Conservation (phyloP, 2,797 vertebrate species). For the Neosilurus mollespiculum region DNA sequence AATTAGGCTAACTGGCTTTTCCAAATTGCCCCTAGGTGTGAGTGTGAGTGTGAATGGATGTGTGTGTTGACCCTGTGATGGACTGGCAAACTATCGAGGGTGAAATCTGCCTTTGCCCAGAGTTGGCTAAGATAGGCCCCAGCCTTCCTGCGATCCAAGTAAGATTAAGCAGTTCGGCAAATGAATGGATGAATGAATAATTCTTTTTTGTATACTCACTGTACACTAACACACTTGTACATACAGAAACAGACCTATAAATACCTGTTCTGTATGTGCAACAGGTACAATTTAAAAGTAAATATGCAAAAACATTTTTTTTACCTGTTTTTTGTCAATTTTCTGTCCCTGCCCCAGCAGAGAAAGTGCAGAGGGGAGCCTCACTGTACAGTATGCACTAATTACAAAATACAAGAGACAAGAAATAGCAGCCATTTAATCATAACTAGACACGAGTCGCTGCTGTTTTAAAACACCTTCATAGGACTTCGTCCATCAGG, state of each 20-base stretch:
- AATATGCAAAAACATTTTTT: neutral
- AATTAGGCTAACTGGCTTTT: no score
- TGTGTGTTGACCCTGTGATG: no score
- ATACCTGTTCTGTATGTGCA: slow-evolving; percentile 16
- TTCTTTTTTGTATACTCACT: no score
- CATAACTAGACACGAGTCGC: slow-evolving; percentile 2
- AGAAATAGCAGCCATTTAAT: slow-evolving; percentile 21
- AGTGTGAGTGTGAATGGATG: no score
- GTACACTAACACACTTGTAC: slow-evolving; percentile 10
- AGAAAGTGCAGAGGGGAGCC: neutral
- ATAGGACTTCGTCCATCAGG: slow-evolving; percentile 21
- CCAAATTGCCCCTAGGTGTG: no score
- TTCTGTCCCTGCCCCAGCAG: neutral
- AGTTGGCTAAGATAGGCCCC: no score
- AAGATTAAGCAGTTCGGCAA: no score
- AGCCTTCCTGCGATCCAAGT: no score
- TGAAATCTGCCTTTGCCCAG: no score
- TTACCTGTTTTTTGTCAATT: slow-evolving; percentile 10
- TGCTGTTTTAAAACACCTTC: slow-evolving; percentile 11
- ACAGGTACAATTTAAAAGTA: slow-evolving; percentile 21
- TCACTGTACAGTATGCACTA: slow-evolving; percentile 11
- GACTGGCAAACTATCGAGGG: no score
- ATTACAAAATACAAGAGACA: slow-evolving; percentile 16
- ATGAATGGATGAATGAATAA: no score
- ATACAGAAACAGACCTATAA: slow-evolving; percentile 14